These are phyloP conservation scores for Telmatochromis brichardi DNA, from an alignment of 2,113 vertebrate genomes.

Conservation along the genomic window DNA sequence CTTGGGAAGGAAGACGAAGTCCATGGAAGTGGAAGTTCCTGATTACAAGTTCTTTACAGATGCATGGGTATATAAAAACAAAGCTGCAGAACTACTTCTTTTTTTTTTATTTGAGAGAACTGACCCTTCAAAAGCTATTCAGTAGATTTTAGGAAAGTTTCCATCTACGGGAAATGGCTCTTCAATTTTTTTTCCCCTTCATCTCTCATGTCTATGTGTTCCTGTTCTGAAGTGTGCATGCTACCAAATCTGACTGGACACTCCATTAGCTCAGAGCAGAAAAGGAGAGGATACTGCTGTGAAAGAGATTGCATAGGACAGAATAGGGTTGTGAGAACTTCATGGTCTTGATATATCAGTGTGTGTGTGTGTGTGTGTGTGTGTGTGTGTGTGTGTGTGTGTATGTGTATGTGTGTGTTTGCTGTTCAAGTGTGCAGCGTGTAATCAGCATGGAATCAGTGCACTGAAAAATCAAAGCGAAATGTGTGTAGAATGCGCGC, in stretches of 20 bases:
- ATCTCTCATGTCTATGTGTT: background rate
- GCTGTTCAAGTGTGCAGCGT: background rate
- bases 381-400: background rate
- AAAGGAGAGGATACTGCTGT: background rate
- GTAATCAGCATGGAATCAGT: background rate
- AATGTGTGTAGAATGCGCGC: background rate
- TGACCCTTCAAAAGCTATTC: background rate
- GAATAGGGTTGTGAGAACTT: background rate
- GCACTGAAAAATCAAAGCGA: background rate
- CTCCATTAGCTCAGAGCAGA: slow-evolving; percentile 18
- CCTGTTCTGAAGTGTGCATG: background rate
- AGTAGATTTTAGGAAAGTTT: background rate
- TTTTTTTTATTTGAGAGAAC: background rate
- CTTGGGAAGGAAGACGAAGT: background rate
- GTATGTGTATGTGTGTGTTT: background rate
- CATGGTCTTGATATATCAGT: background rate
- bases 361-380: background rate
- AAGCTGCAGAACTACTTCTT: background rate
- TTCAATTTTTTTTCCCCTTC: background rate
- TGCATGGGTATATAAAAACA: background rate
- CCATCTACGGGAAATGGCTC: background rate
- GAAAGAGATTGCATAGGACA: background rate
- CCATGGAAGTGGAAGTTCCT: background rate
- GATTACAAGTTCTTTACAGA: background rate
- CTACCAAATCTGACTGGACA: slow-evolving; percentile 12